phyloP scores from a whole-genome alignment of 2,888 invertebrate genomes.

The Notodonta ziczac region DNA sequence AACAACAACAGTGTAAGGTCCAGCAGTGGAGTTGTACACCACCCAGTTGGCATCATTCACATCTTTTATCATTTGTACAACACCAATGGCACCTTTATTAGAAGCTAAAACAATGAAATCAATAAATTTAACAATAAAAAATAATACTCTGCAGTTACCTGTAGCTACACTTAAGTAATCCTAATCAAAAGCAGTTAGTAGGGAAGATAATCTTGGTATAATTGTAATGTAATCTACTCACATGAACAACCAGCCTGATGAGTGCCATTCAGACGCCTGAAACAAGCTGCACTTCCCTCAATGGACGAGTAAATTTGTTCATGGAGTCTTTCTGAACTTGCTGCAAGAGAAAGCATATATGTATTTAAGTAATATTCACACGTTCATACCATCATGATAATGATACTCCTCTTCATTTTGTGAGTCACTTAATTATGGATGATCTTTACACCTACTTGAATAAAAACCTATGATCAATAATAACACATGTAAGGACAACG shows the following conservation, averaged over 20 bases:
- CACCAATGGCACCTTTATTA: conserved; percentile 92
- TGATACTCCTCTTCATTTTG: background rate
- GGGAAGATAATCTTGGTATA: background rate
- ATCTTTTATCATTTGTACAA: conserved; percentile 89
- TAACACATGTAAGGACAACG: conserved; percentile 13
- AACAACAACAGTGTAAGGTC: conserved; percentile 92
- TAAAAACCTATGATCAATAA: conserved; percentile 26
- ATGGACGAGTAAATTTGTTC: conserved; percentile 92
- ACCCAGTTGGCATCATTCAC: conserved; percentile 90
- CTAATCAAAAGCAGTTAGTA: too few relatives aligned
- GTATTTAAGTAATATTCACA: conserved; percentile 16
- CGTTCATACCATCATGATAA: background rate
- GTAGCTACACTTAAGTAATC: too few relatives aligned
- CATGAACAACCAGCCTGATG: conserved; percentile 98
- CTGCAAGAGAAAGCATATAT: conserved; percentile 56
- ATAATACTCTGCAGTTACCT: too few relatives aligned
- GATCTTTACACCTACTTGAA: conserved; percentile 18
- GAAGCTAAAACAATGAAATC: conserved; percentile 79
- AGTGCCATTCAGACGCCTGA: conserved; percentile 95
- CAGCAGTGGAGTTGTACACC: conserved; percentile 88
- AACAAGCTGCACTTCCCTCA: conserved; percentile 90
- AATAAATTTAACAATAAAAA: background rate
- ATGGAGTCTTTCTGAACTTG: conserved; percentile 85
- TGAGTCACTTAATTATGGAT: too few relatives aligned
- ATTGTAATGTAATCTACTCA: conserved; percentile 77